Evolutionary conservation across 2,888 invertebrate genomes (phyloP), one percentile per base, ranked within the genome.

Genomic region (Yponomeuta sedellus): DNA sequence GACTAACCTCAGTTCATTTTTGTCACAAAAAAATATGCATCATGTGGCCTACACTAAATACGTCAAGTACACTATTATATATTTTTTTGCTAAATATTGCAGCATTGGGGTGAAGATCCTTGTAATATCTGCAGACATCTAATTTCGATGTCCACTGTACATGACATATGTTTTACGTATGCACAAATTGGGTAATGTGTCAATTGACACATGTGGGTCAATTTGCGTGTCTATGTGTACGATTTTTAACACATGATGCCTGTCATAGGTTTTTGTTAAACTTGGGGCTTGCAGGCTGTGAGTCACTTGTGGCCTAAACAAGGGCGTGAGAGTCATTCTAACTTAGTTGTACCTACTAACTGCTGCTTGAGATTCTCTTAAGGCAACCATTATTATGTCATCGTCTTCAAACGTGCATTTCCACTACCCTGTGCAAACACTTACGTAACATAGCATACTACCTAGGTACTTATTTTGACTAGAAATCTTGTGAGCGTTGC

Each of bases 151-250:
- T 25, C 25, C 11, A 25, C 25, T 62, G 62, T 28, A 16, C 34
- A 22, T 44, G 56, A 25, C 83, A 86, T 85, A 81, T 85, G 77
- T 74, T 77, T 79, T 85, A 80, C 80, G 44, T 52, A 16, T 52
- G 81, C 80, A 86, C 87, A 85, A 85, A 85, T 87, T 87, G 83
- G 83, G 85, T 82, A 85, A 84, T 80, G 78, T 77, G 76, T 77
- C 81, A 84, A 85, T 86, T 86, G 82, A 77, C 75, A 73, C 57
- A 82, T 78, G 72, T 83, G 77, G 86, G 84, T 82, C 84, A 79
- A 77, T 79, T 77, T 80, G 72, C 63, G 56, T 34, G 52, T 52
- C 16, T 52, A n/a, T 62, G 39, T 52, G 64, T 52, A 52, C 20
- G 22, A 25, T 44, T 22, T 52, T 64, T 64, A 64, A 64, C 64